Base-by-base conservation (phyloP, 2,797 vertebrate species). In the Simalia tracyae region DNA sequence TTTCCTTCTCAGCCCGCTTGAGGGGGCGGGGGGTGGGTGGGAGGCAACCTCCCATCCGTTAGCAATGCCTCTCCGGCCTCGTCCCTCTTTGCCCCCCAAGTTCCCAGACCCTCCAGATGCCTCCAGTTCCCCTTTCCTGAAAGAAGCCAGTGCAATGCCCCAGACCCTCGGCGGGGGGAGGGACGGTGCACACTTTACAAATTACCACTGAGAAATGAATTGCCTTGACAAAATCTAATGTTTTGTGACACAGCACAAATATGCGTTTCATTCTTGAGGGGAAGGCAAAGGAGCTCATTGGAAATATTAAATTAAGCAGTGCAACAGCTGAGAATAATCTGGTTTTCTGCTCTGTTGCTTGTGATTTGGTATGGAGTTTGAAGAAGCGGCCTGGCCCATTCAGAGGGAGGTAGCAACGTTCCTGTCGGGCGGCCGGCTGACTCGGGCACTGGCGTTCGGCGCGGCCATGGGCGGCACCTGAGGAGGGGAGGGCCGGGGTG, bases 261-360 rank as follows among this genome's bases (percentile, higher is more conserved):
- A 98, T 97, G 98, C 97, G 97, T 98, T 97, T 98, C 97, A 97
- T 97, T 98, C 97, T 96, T 97, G 97, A 97, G 98, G 97, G 97
- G 97, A 91, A 96, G 97, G 97, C 96, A 97, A 96, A 98, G 98
- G 98, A 97, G 96, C 98, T 98, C 98, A 97, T 98, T 98, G 98
- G 98, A 98, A 98, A 99, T 98, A 99, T 99, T 99, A 98, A 99
- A 99, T 99, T 99, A 99, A 98, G 98, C 98, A 98, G 98, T 98
- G 98, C 98, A 98, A 98, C 98, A 98, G 98, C 98, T 98, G 98
- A 98, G 98, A 98, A 98, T 99, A 99, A 99, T 99, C 99, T 98
- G 98, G 98, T 99, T 99, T 99, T 99, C 99, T 99, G 98, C 99
- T 98, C 98, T 97, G 98, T 98, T 99, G 98, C 98, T 97, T 98